Base-by-base conservation (phyloP, 2,113 vertebrate genomes). In the Ploceus nigricollis region DNA sequence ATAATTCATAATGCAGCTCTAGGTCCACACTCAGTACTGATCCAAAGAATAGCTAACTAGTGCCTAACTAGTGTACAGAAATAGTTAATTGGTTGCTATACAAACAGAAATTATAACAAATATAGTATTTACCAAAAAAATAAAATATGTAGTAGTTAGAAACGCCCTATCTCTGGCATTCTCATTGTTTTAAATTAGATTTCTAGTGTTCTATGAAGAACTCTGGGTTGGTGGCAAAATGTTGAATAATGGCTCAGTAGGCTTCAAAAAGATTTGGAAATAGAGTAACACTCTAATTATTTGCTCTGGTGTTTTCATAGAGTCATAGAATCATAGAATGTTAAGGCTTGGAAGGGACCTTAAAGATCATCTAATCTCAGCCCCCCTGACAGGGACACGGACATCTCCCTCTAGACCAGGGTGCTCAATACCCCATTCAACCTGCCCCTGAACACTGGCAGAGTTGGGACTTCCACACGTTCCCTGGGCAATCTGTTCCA, bases 401-500 rank as follows among this genome's bases (percentile, higher is more conserved):
- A 20, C 14, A 40, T 14, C 28, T 64, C n/a, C 16, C 28, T n/a
- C 40, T 40, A n/a, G 15, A 56, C 5, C 10, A 47, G 40, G 2
- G 4, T 15, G 18, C 10, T 24, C 50, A 56, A 15, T 15, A 65
- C 3, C 11, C 30, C 33, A 39, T 7, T 5, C 13, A 42, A 42
- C 6, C 16, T 42, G 15, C 9, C 15, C 24, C 15, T 60, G 35
- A 40, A 24, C 10, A 60, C 15, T 60, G 54, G 20, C 37, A 51
- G 1, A 6, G 4, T 8, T 9, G 5, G 31, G 31, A 60, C 2
- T 3, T 20, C 24, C 8, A 35, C 24, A 51, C 25, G 6, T 3
- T 44, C 15, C 25, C 16, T 35, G 31, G 31, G 1, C 16, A 42
- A 10, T 31, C 39, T 35, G 20, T 42, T 35, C 25, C 13, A 19